Conservation (phyloP, 1,140 invertebrate species). For the Lysiphlebus fabarum region DNA sequence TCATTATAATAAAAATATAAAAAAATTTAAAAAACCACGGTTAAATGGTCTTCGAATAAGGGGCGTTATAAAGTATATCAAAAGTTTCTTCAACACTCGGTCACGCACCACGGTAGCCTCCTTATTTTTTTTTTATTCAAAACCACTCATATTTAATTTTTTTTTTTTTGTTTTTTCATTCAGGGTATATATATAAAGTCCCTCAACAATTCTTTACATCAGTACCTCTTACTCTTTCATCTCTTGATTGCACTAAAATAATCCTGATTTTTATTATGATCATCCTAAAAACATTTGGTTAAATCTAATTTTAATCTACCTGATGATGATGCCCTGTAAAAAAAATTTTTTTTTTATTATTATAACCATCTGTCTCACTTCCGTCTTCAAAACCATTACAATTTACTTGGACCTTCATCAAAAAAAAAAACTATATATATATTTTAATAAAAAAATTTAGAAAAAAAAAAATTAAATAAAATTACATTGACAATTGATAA, state of each 20-base stretch:
- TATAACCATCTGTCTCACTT: background rate
- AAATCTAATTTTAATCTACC: conserved; percentile 42
- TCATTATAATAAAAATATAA: too few species aligned
- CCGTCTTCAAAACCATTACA: too few species aligned
- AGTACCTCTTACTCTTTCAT: conserved; percentile 3
- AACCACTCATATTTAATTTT: background rate
- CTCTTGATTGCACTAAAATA: background rate
- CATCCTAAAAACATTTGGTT: conserved; percentile 41
- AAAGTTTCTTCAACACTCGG: conserved; percentile 22
- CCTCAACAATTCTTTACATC: background rate
- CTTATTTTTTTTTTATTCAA: conserved; percentile 47
- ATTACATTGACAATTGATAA: background rate
- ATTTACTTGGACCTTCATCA: too few species aligned
- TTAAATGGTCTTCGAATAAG: conserved; percentile 8
- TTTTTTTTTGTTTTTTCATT: conserved; percentile 32
- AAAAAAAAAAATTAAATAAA: conserved; percentile 3
- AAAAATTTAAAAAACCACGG: background rate
- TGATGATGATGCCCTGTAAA: background rate
- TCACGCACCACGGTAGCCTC: conserved; percentile 47
- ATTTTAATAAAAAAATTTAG: too few species aligned
- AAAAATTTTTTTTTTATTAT: background rate
- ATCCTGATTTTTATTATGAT: background rate
- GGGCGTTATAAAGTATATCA: conserved; percentile 5
- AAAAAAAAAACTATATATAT: too few species aligned
- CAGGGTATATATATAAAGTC: conserved; percentile 7